Evolutionary conservation across 2,797 vertebrate species (phyloP), one percentile per base, ranked within the genome.

Genomic region (Mycteria americana): DNA sequence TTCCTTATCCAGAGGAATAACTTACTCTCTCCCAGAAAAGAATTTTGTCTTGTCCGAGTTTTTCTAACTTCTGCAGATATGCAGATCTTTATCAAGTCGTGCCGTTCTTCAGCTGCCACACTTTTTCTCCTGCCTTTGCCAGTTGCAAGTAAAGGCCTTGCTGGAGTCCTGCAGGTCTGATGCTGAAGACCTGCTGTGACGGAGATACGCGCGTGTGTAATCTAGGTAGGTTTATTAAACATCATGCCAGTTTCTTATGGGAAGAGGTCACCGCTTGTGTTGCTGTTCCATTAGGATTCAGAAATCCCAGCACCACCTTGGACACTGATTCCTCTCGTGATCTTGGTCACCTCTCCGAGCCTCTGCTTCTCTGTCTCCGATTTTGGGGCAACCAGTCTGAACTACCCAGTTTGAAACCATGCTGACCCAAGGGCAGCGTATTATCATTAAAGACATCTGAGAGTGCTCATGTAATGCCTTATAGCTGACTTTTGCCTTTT

Each of bases 81-180:
- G 77, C 87, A 54, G n/a, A 37, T 81, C 18, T 21, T 48, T 85
- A 60, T 16, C 51, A 76, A 63, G 69, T 53, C 7, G 6, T 69
- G 33, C 60, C 43, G 2, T 75, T 91, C 76, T 82, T 93, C 70
- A 97, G 57, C 37, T 89, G 85, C 23, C 57, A 88, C 9, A 16
- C 88, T 79, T 97, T 94, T 80, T 85, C 65, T 62, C 78, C 54
- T 45, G 73, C 75, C 39, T 95, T 94, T 85, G 46, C 73, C 57
- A 92, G 54, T 4, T 95, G 87, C 50, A 95, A 75, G 87, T 50
- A 18, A 41, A 88, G 65, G 48, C 63, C 35, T 92, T 11, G 4
- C 93, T 48, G 53, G 50, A 70, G 57, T 95, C 83, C 69, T 93
- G 88, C 16, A 62, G 43, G 63, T 84, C 50, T 93, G 92, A 48